Percentiles rank a stretch among this genome's conserved stretches.
These are phyloP conservation scores for Elephas maximus DNA, from an alignment of 2,113 vertebrate genomes.

Conservation along the genomic window DNA sequence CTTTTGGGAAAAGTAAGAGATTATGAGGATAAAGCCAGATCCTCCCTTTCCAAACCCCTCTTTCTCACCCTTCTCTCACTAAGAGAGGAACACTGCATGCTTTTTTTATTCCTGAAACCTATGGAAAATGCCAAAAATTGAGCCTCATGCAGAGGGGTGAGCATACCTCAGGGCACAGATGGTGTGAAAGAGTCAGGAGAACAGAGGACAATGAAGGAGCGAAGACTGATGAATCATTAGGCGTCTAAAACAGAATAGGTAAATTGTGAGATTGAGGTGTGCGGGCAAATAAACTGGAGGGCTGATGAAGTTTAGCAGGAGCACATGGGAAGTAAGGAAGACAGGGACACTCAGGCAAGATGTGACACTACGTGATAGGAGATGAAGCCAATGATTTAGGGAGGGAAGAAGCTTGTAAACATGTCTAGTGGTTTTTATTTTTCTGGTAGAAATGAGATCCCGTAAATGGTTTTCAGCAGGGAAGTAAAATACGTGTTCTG, in stretches of 20 bases:
- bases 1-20: conserved; percentile 20
- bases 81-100: not conserved
- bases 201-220: not conserved
- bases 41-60: not conserved
- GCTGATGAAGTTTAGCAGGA: not conserved
- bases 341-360: not conserved
- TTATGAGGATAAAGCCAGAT: not conserved
- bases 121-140: not conserved
- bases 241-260: not conserved
- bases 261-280: not conserved
- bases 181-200: not conserved
- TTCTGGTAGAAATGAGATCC: not conserved
- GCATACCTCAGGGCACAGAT: not conserved
- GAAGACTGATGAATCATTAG: not conserved
- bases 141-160: not conserved
- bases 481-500: not conserved
- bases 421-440: not conserved
- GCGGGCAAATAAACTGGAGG: not conserved
- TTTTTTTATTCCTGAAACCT: not conserved
- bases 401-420: not conserved
- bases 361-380: not conserved
- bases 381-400: not conserved
- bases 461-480: not conserved
- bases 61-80: not conserved
- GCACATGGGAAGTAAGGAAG: not conserved